These are phyloP conservation scores for Galaxea fascicularis DNA, from an alignment of 92 coral and sea anemone species.

Conservation along the genomic window DNA sequence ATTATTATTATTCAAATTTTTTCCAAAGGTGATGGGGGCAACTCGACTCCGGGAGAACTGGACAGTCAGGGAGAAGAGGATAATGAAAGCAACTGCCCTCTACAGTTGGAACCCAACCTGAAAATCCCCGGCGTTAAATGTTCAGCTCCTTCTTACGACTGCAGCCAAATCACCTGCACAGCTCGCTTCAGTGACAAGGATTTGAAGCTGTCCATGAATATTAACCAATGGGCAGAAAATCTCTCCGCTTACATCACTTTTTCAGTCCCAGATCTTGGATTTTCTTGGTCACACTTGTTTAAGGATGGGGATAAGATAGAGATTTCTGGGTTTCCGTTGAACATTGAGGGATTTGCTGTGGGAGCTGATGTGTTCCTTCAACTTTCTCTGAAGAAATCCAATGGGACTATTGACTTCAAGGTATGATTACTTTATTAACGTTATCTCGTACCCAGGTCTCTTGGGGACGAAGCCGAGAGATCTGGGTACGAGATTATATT, in stretches of 20 bases:
- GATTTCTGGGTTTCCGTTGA: conserved; percentile 34
- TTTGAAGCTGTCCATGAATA: background rate
- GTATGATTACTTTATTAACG: background rate
- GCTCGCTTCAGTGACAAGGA: conserved; percentile 5
- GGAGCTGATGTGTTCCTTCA: conserved; percentile 20
- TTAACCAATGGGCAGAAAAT: conserved; percentile 3
- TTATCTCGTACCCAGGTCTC: too few species aligned
- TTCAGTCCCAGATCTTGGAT: conserved; percentile 11
- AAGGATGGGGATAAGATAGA: conserved; percentile 21
- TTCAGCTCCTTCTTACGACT: background rate
- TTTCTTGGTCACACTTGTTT: conserved; percentile 27
- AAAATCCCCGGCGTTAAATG: background rate
- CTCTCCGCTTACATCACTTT: conserved; percentile 20
- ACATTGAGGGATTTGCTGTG: background rate
- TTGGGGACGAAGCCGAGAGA: too few species aligned
- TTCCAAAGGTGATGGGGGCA: background rate
- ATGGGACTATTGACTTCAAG: conserved; percentile 22
- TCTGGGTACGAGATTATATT: too few species aligned
- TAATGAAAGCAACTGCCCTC: background rate
- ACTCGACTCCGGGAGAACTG: background rate
- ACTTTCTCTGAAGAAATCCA: conserved; percentile 9
- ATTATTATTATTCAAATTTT: background rate
- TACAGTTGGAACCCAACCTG: background rate
- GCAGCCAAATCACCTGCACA: conserved; percentile 46
- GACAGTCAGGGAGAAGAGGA: too few species aligned